Percentiles rank a stretch among this genome's conserved stretches.
These are phyloP conservation scores for Lycorma delicatula DNA, from an alignment of 1,140 invertebrate species.

Conservation along the genomic window DNA sequence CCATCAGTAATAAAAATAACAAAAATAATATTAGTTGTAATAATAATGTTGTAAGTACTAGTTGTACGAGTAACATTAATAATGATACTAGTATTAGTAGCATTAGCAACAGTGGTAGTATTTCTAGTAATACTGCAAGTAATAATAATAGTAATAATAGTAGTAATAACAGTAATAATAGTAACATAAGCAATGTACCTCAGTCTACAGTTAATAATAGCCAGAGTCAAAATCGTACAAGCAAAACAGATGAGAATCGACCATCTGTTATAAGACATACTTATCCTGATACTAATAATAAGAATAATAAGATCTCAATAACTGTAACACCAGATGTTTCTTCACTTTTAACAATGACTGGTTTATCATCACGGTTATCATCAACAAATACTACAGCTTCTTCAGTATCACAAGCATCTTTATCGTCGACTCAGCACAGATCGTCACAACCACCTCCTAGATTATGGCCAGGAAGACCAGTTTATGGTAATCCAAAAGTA, in stretches of 20 bases:
- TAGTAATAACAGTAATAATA: too few species aligned
- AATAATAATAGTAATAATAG: too few species aligned
- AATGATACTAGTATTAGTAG: too few species aligned
- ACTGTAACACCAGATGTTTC: constrained; percentile 45
- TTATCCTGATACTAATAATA: not conserved
- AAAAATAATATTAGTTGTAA: too few species aligned
- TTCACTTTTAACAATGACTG: constrained; percentile 37
- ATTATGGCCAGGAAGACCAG: constrained; percentile 41
- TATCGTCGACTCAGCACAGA: constrained; percentile 16
- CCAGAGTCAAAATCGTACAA: not conserved
- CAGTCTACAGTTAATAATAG: too few species aligned
- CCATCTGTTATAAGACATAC: constrained; percentile 34
- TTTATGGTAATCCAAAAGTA: constrained; percentile 63
- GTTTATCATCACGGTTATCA: too few species aligned
- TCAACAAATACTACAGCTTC: too few species aligned
- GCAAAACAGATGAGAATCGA: constrained; percentile 27
- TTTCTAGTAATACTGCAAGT: too few species aligned
- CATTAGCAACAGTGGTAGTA: too few species aligned
- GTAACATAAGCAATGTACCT: too few species aligned
- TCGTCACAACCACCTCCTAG: constrained; percentile 11
- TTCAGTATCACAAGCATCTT: too few species aligned
- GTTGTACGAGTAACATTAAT: too few species aligned
- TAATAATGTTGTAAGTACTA: constrained; percentile 8
- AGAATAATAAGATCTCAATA: constrained; percentile 36
- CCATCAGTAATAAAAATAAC: not conserved